Base-by-base conservation (phyloP, 2,113 vertebrate species). In the Morone chrysops region DNA sequence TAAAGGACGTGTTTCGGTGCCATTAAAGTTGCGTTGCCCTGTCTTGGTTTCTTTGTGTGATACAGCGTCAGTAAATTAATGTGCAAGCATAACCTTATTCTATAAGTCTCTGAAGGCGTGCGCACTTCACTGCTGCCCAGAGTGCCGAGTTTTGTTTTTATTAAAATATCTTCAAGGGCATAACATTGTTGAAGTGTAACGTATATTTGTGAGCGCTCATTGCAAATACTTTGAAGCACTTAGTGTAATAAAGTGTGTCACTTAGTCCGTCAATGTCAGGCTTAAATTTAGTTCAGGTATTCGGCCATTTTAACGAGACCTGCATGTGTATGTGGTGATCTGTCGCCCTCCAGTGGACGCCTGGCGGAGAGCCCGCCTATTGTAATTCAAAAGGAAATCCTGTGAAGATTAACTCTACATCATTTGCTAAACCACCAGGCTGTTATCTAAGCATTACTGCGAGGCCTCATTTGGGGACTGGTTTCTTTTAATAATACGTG, bases 331-430 rank as follows among this genome's bases (percentile, higher is more conserved):
- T 38, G 3, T 75, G n/a, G 11, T 18, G 36, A 2, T 87, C 25
- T 87, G 83, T 81, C 87, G 63, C 62, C 91, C 56, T 31, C 85
- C 0, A 50, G 77, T 69, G 87, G 81, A 12, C 36, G 16, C 7
- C 4, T 10, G 13, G 2, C 0, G 0, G 48, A 43, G 0, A 59
- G 12, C 7, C 41, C 18, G 4, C 0, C 8, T 25, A 14, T 16
- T 14, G 20, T 17, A 11, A 4, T 7, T n/a, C 3, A 17, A 45
- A 53, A 8, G 2, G 54, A 0, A 63, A 20, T 62, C 11, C n/a
- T 31, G 14, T 36, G 6, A 7, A 14, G 17, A 56, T 61, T 2
- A 68, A 7, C 13, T 71, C 18, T 8, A 9, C 8, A 45, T 69
- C n/a, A 22, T n/a, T 18, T 40, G 8, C 4, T 48, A 2, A 67